Percentiles rank a stretch among this genome's conserved stretches.
Evolutionary conservation across 2,113 vertebrate species (phyloP).

Genomic region (Lagopus leucura): DNA sequence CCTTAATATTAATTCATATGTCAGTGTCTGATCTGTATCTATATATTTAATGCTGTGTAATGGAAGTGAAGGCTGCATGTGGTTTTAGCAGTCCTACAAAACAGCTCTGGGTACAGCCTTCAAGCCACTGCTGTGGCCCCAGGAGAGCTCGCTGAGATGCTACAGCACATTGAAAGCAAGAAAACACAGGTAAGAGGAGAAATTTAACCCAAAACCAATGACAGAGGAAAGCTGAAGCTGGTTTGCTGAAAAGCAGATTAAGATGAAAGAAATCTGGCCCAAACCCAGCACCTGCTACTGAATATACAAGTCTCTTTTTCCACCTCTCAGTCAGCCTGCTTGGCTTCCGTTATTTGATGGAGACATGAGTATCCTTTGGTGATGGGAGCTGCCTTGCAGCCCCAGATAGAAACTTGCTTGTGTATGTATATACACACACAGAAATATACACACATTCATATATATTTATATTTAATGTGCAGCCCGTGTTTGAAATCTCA

Average conservation of each 20-base stretch:
- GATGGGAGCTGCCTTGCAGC: not conserved
- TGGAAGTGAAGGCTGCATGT: not conserved
- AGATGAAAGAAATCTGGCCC: not conserved
- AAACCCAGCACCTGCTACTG: not conserved
- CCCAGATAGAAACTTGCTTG: not conserved
- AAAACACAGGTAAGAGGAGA: not conserved
- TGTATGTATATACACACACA: not conserved
- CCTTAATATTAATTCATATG: not conserved
- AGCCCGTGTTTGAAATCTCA: conserved; percentile 41
- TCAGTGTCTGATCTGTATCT: not conserved
- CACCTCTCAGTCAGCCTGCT: not conserved
- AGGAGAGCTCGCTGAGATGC: not conserved
- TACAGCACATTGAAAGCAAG: not conserved
- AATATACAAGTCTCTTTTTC: not conserved
- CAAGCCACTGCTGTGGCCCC: not conserved
- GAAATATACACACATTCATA: not conserved
- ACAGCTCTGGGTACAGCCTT: not conserved
- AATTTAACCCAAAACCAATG: not conserved
- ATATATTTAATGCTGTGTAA: not conserved
- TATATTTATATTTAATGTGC: conserved; percentile 49
- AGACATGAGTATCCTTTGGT: not conserved
- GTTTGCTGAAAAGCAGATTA: not conserved
- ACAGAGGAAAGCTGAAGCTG: not conserved
- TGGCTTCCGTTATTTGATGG: not conserved
- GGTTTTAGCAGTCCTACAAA: not conserved